These are phyloP conservation scores for Acronicta leporina DNA, from an alignment of 2,888 invertebrate species.

Conservation along the genomic window DNA sequence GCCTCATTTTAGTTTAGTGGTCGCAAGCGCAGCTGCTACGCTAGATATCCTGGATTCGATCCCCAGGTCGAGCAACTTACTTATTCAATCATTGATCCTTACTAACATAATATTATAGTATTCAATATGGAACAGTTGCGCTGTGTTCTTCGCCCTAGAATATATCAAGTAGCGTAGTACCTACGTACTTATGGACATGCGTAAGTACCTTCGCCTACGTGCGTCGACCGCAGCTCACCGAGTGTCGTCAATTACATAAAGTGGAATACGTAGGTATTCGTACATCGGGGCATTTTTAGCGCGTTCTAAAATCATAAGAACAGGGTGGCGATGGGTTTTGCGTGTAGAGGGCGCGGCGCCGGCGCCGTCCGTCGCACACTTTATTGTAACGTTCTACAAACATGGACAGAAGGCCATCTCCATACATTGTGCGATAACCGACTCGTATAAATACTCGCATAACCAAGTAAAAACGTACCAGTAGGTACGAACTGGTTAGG, in stretches of 20 bases:
- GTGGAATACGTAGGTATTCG: conserved; percentile 14
- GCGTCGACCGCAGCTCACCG: background rate
- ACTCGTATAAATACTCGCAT: background rate
- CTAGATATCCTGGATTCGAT: too few relatives aligned
- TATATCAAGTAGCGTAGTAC: conserved; percentile 5
- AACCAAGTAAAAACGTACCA: background rate
- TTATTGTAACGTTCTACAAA: conserved; percentile 23
- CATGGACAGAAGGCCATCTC: conserved; percentile 30
- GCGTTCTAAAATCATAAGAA: conserved; percentile 37
- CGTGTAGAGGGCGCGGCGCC: conserved; percentile 39
- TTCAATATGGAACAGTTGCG: background rate
- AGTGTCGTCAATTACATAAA: conserved; percentile 30
- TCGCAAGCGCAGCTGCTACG: too few relatives aligned
- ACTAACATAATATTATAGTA: too few relatives aligned
- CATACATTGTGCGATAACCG: conserved; percentile 1
- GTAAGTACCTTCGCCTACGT: conserved; percentile 13
- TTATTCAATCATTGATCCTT: too few relatives aligned
- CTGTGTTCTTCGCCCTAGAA: background rate
- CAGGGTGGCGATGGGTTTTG: conserved; percentile 48
- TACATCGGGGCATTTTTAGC: conserved; percentile 21
- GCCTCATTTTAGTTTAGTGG: too few relatives aligned
- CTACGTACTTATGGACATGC: background rate
- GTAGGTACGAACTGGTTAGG: background rate
- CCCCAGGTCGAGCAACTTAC: too few relatives aligned
- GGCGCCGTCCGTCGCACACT: conserved; percentile 26